Conservation (phyloP, 2,113 vertebrate species). For the Podarcis cretensis region DNA sequence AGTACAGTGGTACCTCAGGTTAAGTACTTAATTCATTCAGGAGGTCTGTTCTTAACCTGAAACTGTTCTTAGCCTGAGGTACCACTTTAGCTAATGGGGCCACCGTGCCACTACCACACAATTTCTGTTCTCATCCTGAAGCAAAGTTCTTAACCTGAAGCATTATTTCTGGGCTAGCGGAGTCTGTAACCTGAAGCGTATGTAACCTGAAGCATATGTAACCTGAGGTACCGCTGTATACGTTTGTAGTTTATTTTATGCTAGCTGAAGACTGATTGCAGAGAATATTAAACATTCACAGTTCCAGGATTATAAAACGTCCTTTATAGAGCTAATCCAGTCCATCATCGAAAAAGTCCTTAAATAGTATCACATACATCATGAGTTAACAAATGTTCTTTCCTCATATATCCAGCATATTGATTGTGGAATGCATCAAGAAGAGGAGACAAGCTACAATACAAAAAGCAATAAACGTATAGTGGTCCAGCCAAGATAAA, state of each 20-base stretch:
- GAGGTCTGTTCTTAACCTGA: too few relatives aligned
- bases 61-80: too few relatives aligned
- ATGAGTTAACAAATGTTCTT: background rate
- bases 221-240: too few relatives aligned
- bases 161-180: too few relatives aligned
- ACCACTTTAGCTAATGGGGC: too few relatives aligned
- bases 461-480: background rate
- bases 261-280: background rate
- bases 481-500: constrained; percentile 8
- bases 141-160: too few relatives aligned
- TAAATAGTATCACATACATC: background rate
- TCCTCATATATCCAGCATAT: background rate
- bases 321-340: constrained; percentile 21
- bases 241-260: background rate
- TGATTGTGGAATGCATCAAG: background rate
- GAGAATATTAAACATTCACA: constrained; percentile 10
- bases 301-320: background rate
- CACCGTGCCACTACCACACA: too few relatives aligned
- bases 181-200: too few relatives aligned
- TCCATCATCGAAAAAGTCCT: constrained; percentile 32
- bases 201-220: too few relatives aligned
- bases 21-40: too few relatives aligned
- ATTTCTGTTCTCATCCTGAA: too few relatives aligned
- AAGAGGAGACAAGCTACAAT: background rate
- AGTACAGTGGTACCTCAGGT: too few relatives aligned